Percentiles rank a stretch among this genome's conserved stretches.
Evolutionary conservation across 2,888 invertebrate genomes (phyloP).

Genomic region (Campoplex nolae): DNA sequence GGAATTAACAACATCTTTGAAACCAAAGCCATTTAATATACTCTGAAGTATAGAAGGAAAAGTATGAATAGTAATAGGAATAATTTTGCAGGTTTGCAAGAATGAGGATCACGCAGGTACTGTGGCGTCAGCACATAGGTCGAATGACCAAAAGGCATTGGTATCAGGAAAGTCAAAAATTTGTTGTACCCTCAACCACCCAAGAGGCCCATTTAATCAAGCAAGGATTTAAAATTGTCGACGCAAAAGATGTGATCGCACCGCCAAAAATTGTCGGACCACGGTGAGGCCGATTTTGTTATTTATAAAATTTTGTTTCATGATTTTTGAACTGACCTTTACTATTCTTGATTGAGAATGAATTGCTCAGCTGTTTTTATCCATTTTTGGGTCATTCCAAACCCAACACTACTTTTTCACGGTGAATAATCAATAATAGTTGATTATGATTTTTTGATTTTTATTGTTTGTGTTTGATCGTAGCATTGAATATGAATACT

Average conservation of each 20-base stretch:
- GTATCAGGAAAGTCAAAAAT: constrained; percentile 88
- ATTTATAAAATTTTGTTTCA: not conserved
- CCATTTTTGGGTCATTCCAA: no score
- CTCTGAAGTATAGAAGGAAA: not conserved
- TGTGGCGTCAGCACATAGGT: constrained; percentile 90
- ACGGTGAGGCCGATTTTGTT: constrained; percentile 53
- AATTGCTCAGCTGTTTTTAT: no score
- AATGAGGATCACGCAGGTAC: constrained; percentile 89
- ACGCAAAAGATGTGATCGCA: constrained; percentile 87
- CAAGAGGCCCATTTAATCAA: constrained; percentile 85
- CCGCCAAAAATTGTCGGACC: constrained; percentile 78
- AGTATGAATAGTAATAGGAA: not conserved
- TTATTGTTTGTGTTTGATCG: not conserved
- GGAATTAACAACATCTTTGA: not conserved
- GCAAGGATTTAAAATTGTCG: constrained; percentile 87
- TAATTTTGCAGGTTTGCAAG: not conserved
- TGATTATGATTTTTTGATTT: not conserved
- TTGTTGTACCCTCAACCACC: constrained; percentile 86
- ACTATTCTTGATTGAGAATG: no score
- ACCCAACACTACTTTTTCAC: not conserved
- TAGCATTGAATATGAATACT: not conserved
- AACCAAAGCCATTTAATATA: not conserved
- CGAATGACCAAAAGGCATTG: constrained; percentile 91
- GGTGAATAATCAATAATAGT: not conserved
- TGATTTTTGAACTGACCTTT: no score